Evolutionary conservation across 2,797 vertebrate species (phyloP), one percentile per base, ranked within the genome.

Genomic region (Phrynocephalus forsythii): DNA sequence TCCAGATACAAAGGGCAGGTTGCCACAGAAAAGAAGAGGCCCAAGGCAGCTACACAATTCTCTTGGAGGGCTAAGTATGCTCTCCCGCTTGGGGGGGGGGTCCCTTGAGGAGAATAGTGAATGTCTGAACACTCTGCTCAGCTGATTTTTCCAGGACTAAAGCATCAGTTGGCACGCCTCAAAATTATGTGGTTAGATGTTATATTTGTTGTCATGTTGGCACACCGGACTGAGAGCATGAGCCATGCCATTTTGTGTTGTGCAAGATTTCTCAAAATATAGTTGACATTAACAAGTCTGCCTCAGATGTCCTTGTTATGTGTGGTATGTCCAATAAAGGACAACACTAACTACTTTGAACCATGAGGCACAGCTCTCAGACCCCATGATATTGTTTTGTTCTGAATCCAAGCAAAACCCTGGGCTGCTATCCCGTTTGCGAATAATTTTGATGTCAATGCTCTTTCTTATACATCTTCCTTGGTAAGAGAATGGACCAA

Each of bases 141-240:
- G 30, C 86, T 20, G 6, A 20, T 82, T 85, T 75, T 83, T 68
- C 72, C 79, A 71, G 82, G 82, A 18, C 11, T 33, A 69, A 75
- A 67, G 30, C 1, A 0, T 87, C 82, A 85, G 83, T 79, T 30
- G 6, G 86, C 76, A n/a, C 33, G 44, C 52, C 76, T 86, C 48
- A 80, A 76, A 83, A 48, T 13, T 0, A 0, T 67, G 83, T n/a
- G 52, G 44, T 28, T n/a, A 68, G 50, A 56, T 6, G 10, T 33
- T 80, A 15, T 30, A n/a, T 60, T 75, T 60, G 69, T 63, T 28
- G 24, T 22, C 22, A 22, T 20, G 24, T 83, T 38, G 73, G n/a
- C 52, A 18, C 6, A 94, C 93, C 77, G 86, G 89, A 90, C 88
- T 92, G 92, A 90, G 91, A 92, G 84, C 76, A 82, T 83, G 83